These are phyloP conservation scores for Odiellus spinosus DNA, from an alignment of 2,888 invertebrate species.

Conservation along the genomic window DNA sequence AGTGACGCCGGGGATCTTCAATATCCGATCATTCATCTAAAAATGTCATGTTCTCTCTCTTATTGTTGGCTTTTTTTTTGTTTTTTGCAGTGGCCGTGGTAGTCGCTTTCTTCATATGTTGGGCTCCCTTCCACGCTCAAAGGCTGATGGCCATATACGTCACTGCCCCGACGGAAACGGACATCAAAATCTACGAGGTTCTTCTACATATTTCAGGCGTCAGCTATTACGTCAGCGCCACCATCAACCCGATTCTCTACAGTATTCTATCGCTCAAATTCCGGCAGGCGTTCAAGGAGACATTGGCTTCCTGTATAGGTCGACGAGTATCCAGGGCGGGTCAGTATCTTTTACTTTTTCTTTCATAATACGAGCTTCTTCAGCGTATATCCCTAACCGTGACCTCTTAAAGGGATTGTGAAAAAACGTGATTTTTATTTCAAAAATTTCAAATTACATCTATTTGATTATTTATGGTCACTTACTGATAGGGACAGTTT, in stretches of 20 bases:
- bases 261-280: slow-evolving; percentile 18
- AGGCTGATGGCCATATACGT: slow-evolving; percentile 30
- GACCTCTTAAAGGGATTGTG: too few relatives aligned
- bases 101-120: slow-evolving; percentile 72
- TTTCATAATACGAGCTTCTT: too few relatives aligned
- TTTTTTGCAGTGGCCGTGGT: slow-evolving; percentile 35
- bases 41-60: too few relatives aligned
- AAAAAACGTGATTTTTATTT: too few relatives aligned
- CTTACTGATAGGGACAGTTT: too few relatives aligned
- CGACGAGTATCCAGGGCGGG: not conserved
- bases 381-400: too few relatives aligned
- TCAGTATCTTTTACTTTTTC: too few relatives aligned
- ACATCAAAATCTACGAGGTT: slow-evolving; percentile 22
- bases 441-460: too few relatives aligned
- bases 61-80: not conserved
- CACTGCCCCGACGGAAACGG: slow-evolving; percentile 27
- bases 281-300: slow-evolving; percentile 16
- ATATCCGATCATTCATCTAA: too few relatives aligned
- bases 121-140: slow-evolving; percentile 85
- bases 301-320: slow-evolving; percentile 12
- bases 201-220: slow-evolving; percentile 30
- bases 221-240: slow-evolving; percentile 30
- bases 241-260: slow-evolving; percentile 26
- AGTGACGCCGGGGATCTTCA: too few relatives aligned
- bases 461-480: too few relatives aligned